phyloP scores from a whole-genome alignment of 2,797 vertebrate species.

The Adrianichthys oophorus region DNA sequence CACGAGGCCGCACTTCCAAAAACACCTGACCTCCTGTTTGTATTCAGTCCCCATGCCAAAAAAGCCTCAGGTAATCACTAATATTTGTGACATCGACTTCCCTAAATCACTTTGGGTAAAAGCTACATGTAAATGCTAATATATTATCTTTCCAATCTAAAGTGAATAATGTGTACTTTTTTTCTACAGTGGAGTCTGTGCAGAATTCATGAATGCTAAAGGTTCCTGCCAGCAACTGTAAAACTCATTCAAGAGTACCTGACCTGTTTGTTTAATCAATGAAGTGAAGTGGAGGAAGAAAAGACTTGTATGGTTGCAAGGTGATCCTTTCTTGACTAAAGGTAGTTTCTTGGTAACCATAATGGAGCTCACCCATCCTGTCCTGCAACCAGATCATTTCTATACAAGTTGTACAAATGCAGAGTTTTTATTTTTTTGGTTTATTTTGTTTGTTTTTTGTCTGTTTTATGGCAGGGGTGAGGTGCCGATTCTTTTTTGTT shows the following conservation, averaged over 20 bases:
- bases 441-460: too few species aligned
- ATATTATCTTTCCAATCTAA: too few species aligned
- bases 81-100: neutral
- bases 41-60: neutral
- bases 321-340: conserved; percentile 1
- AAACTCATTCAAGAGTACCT: neutral
- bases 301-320: neutral
- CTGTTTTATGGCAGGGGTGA: too few species aligned
- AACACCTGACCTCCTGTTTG: neutral
- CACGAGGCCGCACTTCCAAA: neutral
- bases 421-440: too few species aligned
- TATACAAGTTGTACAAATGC: too few species aligned
- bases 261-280: conserved; percentile 6
- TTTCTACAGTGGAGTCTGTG: too few species aligned
- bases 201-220: too few species aligned
- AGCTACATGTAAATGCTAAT: too few species aligned
- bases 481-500: too few species aligned
- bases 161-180: too few species aligned
- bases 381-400: too few species aligned
- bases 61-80: neutral
- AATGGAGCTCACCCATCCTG: too few species aligned
- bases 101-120: neutral
- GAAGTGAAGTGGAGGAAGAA: neutral
- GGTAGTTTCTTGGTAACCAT: conserved; percentile 26
- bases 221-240: neutral